Evolutionary conservation across 1,140 invertebrate genomes (phyloP).

Genomic region (Trichonephila clavipes): DNA sequence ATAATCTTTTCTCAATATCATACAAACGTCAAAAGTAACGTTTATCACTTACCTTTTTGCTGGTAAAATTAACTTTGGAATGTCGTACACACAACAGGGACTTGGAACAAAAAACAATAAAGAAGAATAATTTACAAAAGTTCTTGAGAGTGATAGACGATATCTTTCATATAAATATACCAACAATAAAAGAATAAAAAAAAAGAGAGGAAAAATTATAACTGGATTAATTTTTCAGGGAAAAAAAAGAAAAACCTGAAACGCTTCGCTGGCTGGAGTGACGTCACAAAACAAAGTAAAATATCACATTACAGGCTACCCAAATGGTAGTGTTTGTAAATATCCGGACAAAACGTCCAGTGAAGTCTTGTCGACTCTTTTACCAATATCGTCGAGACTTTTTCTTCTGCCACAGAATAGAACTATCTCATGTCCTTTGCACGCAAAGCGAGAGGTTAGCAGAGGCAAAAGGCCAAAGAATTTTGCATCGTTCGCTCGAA

Average conservation of each 20-base stretch:
- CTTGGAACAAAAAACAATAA: background rate
- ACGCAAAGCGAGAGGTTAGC: slow-evolving; percentile 52
- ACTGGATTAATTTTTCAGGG: background rate
- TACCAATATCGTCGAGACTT: background rate
- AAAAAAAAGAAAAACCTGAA: slow-evolving; percentile 16
- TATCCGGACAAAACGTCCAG: background rate
- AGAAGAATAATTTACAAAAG: background rate
- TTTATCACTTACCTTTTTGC: background rate
- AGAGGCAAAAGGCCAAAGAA: slow-evolving; percentile 71
- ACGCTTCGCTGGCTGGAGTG: background rate
- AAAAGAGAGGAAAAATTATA: background rate
- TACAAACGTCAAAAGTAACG: background rate
- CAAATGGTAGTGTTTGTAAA: slow-evolving; percentile 38
- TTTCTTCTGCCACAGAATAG: slow-evolving; percentile 18
- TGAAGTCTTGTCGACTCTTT: background rate
- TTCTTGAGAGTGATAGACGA: too few relatives aligned
- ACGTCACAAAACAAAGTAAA: slow-evolving; percentile 16
- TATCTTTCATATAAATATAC: background rate
- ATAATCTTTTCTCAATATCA: too few relatives aligned
- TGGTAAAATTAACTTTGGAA: background rate
- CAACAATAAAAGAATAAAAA: background rate
- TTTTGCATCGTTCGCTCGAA: slow-evolving; percentile 40
- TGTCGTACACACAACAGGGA: slow-evolving; percentile 10
- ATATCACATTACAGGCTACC: slow-evolving; percentile 21
- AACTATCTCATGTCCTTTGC: slow-evolving; percentile 38